Evolutionary conservation across 2,888 invertebrate genomes (phyloP), one percentile per base, ranked within the genome.

Genomic region (Ypsolopha scabrella): DNA sequence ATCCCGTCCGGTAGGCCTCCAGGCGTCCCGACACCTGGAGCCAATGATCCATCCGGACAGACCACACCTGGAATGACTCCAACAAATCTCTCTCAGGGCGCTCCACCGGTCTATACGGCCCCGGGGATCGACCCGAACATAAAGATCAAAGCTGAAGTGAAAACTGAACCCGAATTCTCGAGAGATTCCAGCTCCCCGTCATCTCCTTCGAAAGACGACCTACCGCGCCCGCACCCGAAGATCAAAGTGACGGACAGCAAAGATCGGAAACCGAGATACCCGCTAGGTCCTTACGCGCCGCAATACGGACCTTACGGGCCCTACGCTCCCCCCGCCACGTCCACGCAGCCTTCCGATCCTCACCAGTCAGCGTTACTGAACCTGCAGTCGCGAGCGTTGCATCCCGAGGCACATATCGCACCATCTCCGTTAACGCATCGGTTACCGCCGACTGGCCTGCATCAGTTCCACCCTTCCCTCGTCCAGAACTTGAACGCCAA

Each of bases 201-300:
- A 10, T 71, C 74, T n/a, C 70, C 71, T 7, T 61, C 51, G 7
- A 39, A 36, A 11, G 53, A 58, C 39, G 68, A 66, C 46, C 75
- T 75, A 33, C 70, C 75, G 24, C 75, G 72, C 58, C 50, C 73
- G n/a, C 81, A 80, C 49, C 83, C 83, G 6, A 83, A 86, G 60
- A 78, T 87, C 34, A 87, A 87, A 54, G 78, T 76, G 55, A 86
- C 86, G 0, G 87, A 87, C 53, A 78, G 76, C 58, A 86, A 86
- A 59, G 81, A 80, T 48, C 67, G 87, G 0, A 67, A 75, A 41
- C 80, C 75, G 60, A 70, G 77, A 9, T 83, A 65, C 58, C 87
- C 87, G 37, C 72, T 83, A 3, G 87, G 87, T 0, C 87, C 87
- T 0, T 87, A 87, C 65, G 87, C 87, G 47, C 87, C 87, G 0